A percentile compares a stretch with the other conserved stretches of the same genome.
These are phyloP conservation scores for Petromus typicus DNA, from an alignment of 2,113 vertebrate genomes.

Conservation along the genomic window DNA sequence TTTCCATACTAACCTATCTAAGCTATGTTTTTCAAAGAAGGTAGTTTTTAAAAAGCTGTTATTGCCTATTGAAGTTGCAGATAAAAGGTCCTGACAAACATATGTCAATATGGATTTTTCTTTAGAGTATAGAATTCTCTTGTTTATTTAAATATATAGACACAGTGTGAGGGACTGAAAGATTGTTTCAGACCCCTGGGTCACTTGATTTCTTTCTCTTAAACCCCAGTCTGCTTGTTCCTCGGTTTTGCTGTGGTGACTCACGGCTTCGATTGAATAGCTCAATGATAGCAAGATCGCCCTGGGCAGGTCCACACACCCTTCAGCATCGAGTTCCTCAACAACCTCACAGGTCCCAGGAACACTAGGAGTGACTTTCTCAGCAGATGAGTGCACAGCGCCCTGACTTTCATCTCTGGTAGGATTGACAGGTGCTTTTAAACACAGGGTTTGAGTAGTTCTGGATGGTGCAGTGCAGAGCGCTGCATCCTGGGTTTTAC, in stretches of 20 bases:
- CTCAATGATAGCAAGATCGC: constrained; percentile 74
- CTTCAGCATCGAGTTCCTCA: constrained; percentile 61
- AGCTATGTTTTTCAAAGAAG: constrained; percentile 48
- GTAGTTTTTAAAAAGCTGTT: constrained; percentile 51
- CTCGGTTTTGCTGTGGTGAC: constrained; percentile 49
- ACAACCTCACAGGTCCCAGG: background rate
- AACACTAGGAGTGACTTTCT: background rate
- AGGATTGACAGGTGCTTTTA: constrained; percentile 15
- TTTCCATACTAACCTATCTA: constrained; percentile 47
- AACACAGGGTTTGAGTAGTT: constrained; percentile 28
- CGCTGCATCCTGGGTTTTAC: constrained; percentile 18
- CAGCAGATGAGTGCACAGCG: constrained; percentile 1
- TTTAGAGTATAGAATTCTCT: constrained; percentile 35
- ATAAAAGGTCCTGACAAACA: constrained; percentile 56
- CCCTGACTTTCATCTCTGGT: constrained; percentile 23
- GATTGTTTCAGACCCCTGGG: constrained; percentile 50
- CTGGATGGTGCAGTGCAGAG: background rate
- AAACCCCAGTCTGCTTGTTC: constrained; percentile 56
- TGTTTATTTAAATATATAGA: constrained; percentile 23
- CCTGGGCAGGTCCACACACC: background rate
- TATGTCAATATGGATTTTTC: constrained; percentile 51
- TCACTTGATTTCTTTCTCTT: constrained; percentile 63
- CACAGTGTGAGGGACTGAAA: constrained; percentile 61
- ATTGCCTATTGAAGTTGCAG: constrained; percentile 24
- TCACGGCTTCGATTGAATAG: constrained; percentile 72